phyloP scores from a whole-genome alignment of 1,140 invertebrate species.

The Adoxophyes honmai region DNA sequence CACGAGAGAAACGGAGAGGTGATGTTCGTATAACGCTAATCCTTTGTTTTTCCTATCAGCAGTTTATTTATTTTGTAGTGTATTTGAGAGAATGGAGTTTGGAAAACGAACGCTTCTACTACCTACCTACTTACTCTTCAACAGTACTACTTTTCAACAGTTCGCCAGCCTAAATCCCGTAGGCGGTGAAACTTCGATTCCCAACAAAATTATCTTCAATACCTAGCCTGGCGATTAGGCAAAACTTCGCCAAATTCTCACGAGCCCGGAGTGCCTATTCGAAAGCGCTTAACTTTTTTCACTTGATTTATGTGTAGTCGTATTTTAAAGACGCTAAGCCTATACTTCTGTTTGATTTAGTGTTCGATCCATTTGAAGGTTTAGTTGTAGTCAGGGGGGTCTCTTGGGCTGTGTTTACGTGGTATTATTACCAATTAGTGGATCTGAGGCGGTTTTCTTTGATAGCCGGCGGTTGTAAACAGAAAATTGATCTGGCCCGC shows the following conservation, averaged over 20 bases:
- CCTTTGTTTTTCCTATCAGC: no score
- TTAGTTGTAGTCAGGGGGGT: slow-evolving; percentile 1
- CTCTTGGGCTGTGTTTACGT: slow-evolving; percentile 13
- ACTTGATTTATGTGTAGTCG: slow-evolving; percentile 5
- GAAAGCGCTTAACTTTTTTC: not conserved
- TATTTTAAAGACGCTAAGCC: slow-evolving; percentile 10
- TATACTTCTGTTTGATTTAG: slow-evolving; percentile 11
- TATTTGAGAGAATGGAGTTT: no score
- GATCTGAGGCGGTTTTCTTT: slow-evolving; percentile 51
- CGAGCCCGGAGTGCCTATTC: not conserved
- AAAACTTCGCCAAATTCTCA: slow-evolving; percentile 1
- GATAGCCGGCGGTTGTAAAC: slow-evolving; percentile 52
- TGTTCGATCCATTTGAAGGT: slow-evolving; percentile 7
- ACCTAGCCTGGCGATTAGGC: no score
- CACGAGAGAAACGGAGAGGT: no score
- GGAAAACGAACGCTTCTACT: no score
- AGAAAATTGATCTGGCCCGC: slow-evolving; percentile 61
- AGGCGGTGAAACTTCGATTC: no score
- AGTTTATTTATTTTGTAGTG: no score
- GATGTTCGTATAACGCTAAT: no score
- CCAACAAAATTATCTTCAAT: no score
- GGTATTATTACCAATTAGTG: slow-evolving; percentile 59
- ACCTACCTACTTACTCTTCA: no score
- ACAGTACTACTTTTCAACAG: no score
- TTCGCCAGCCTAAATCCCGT: no score